phyloP scores from a whole-genome alignment of 2,113 vertebrate genomes.

The Otocyon megalotis region DNA sequence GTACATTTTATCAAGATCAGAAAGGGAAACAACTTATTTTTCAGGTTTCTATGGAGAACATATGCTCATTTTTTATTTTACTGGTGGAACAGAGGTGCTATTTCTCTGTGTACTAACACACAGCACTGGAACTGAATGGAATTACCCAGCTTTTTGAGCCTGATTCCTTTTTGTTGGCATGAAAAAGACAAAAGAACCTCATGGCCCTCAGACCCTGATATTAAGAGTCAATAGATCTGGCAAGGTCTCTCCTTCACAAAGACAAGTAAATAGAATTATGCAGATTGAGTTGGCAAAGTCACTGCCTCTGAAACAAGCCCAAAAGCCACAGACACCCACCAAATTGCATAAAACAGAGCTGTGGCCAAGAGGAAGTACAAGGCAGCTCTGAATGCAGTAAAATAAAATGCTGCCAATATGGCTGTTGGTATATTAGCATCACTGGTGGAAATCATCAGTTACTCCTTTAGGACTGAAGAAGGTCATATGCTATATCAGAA shows the following conservation, averaged over 20 bases:
- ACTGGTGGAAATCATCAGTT: background rate
- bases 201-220: background rate
- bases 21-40: background rate
- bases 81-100: background rate
- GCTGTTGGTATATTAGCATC: background rate
- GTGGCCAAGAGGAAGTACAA: background rate
- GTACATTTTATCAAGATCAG: background rate
- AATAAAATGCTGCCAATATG: background rate
- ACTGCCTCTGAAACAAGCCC: background rate
- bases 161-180: background rate
- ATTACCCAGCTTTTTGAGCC: background rate
- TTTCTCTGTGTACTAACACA: background rate
- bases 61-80: background rate
- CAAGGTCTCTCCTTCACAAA: conserved; percentile 2
- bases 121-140: background rate
- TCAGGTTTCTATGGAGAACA: background rate
- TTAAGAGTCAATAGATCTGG: conserved; percentile 5
- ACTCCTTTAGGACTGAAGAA: background rate
- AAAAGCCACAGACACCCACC: background rate
- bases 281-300: background rate
- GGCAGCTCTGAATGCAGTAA: background rate
- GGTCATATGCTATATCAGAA: background rate
- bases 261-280: conserved; percentile 47
- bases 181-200: background rate
- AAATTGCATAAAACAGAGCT: background rate